phyloP scores from a whole-genome alignment of 2,113 vertebrate genomes.

The Nothobranchius furzeri region DNA sequence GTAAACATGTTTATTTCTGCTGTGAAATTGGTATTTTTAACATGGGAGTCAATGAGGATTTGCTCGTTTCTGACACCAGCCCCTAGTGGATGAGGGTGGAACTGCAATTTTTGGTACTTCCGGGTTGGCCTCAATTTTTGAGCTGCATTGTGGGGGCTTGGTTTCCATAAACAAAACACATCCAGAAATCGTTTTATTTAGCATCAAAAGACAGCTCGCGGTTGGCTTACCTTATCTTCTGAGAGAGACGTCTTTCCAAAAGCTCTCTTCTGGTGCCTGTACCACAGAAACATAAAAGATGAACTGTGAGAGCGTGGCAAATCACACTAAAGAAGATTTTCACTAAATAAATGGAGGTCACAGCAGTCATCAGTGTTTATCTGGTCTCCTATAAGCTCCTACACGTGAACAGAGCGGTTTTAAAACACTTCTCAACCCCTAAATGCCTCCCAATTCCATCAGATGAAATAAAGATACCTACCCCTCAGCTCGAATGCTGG shows the following conservation, averaged over 20 bases:
- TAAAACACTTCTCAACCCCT: not conserved
- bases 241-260: slow-evolving; percentile 65
- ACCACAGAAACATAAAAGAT: slow-evolving; percentile 9
- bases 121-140: no score
- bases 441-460: not conserved
- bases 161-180: slow-evolving; percentile 35
- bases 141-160: no score
- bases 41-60: no score
- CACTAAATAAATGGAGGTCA: slow-evolving; percentile 2
- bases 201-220: slow-evolving; percentile 31
- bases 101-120: no score
- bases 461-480: slow-evolving; percentile 28
- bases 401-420: not conserved
- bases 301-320: slow-evolving; percentile 1
- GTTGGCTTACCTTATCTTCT: slow-evolving; percentile 70
- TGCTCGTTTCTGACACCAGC: no score
- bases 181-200: slow-evolving; percentile 7
- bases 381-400: not conserved
- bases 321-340: not conserved
- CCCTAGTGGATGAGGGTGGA: no score
- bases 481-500: slow-evolving; percentile 61
- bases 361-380: not conserved
- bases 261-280: slow-evolving; percentile 70
- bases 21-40: no score
- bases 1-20: no score